Evolutionary conservation across 37 sponge, comb jelly and placozoan species (phyloP).

Genomic region (Aplysina aerophoba): DNA sequence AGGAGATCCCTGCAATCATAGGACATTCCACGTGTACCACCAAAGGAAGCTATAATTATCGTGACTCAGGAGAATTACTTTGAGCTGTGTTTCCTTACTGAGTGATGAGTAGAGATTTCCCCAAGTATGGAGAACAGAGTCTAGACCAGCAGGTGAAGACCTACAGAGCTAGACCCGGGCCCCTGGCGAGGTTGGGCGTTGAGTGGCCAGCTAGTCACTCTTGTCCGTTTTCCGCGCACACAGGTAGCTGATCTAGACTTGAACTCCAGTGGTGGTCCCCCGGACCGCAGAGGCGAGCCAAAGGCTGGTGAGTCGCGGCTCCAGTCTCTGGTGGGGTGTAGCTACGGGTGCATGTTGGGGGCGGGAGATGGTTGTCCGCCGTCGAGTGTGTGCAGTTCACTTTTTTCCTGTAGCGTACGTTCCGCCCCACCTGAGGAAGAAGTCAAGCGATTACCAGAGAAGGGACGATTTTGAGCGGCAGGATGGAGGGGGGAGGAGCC

Average conservation of each 20-base stretch:
- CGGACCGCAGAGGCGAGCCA: background rate
- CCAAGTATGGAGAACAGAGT: conserved; percentile 87
- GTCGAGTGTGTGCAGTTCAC: background rate
- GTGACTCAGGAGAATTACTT: background rate
- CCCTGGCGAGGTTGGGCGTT: background rate
- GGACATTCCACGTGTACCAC: background rate
- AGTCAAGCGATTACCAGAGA: background rate
- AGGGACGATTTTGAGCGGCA: background rate
- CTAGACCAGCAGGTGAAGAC: conserved; percentile 95
- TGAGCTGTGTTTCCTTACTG: conserved; percentile 24
- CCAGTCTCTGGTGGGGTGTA: no score
- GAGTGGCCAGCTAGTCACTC: no score
- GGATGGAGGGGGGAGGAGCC: background rate
- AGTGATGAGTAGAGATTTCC: conserved; percentile 84
- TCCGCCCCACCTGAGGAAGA: conserved; percentile 63
- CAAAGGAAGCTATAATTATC: background rate
- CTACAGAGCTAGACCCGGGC: background rate
- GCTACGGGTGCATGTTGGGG: no score
- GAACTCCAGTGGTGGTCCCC: conserved; percentile 40
- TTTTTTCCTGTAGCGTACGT: conserved; percentile 45
- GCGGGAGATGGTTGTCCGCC: background rate
- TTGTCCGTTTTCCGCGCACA: background rate
- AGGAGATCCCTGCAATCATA: background rate
- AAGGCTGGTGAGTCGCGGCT: background rate
- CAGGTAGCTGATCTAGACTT: conserved; percentile 98